Evolutionary conservation across 2,113 vertebrate genomes (phyloP).

Genomic region (Forbesichthys agassizii): DNA sequence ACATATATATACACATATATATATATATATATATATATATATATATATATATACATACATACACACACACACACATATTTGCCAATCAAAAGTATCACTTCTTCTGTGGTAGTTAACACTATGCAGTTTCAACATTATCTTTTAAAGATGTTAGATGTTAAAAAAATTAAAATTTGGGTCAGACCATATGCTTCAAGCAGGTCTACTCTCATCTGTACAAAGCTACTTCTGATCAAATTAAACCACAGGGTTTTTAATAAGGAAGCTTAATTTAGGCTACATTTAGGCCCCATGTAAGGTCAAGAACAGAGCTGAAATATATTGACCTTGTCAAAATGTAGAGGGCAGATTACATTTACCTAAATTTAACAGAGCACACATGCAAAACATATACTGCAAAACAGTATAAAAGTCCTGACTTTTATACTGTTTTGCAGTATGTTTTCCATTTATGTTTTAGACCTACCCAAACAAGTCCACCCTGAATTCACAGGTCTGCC

Average conservation of each 20-base stretch:
- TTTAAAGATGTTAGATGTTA: no score
- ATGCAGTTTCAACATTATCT: no score
- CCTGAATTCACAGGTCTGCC: no score
- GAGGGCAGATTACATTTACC: no score
- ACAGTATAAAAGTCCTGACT: no score
- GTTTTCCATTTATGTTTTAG: no score
- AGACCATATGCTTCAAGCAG: not conserved
- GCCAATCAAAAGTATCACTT: not conserved
- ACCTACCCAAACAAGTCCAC: no score
- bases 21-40: not conserved
- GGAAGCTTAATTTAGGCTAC: not conserved
- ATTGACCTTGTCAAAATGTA: no score
- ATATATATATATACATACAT: not conserved
- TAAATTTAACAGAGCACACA: no score
- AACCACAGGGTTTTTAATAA: not conserved
- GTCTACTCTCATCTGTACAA: constrained; percentile 7
- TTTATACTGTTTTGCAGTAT: no score
- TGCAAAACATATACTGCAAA: no score
- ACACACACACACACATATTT: not conserved
- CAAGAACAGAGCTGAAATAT: not conserved
- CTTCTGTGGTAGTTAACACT: not conserved
- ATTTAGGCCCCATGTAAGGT: not conserved
- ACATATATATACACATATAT: no score
- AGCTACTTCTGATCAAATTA: constrained; percentile 9
- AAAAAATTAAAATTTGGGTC: constrained; percentile 15